phyloP scores from a whole-genome alignment of 2,888 invertebrate genomes.

The Acrobeloides nanus region DNA sequence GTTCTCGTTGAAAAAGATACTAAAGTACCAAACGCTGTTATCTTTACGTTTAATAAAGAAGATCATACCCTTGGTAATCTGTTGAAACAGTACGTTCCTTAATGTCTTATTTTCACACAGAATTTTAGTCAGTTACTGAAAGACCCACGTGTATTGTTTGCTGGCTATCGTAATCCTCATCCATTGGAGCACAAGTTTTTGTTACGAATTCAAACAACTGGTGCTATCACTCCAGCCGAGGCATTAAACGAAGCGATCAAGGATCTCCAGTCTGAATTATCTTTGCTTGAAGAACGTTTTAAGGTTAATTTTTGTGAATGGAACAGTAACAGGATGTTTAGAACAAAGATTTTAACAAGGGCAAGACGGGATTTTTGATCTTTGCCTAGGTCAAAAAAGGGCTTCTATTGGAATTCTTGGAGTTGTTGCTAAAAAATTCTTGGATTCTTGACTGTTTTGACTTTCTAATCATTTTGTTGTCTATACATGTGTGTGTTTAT shows the following conservation, averaged over 20 bases:
- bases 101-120: neutral
- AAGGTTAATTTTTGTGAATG: slow-evolving; percentile 63
- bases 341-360: too few species aligned
- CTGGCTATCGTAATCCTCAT: slow-evolving; percentile 97
- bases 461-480: too few species aligned
- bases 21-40: slow-evolving; percentile 81
- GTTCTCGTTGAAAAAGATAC: slow-evolving; percentile 88
- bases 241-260: slow-evolving; percentile 96
- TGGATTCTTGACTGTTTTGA: too few species aligned
- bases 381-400: too few species aligned
- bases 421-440: too few species aligned
- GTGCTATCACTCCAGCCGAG: slow-evolving; percentile 89
- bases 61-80: slow-evolving; percentile 98
- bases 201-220: slow-evolving; percentile 76
- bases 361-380: too few species aligned
- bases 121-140: slow-evolving; percentile 80
- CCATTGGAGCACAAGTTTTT: slow-evolving; percentile 96
- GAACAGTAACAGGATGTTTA: too few species aligned
- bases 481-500: too few species aligned
- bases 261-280: slow-evolving; percentile 89
- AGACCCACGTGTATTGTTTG: slow-evolving; percentile 94
- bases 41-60: slow-evolving; percentile 97
- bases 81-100: slow-evolving; percentile 77
- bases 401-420: too few species aligned
- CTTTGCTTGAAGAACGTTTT: slow-evolving; percentile 90